These are phyloP conservation scores for Heteromormyrus szaboi DNA, from an alignment of 2,797 vertebrate species.

Conservation along the genomic window DNA sequence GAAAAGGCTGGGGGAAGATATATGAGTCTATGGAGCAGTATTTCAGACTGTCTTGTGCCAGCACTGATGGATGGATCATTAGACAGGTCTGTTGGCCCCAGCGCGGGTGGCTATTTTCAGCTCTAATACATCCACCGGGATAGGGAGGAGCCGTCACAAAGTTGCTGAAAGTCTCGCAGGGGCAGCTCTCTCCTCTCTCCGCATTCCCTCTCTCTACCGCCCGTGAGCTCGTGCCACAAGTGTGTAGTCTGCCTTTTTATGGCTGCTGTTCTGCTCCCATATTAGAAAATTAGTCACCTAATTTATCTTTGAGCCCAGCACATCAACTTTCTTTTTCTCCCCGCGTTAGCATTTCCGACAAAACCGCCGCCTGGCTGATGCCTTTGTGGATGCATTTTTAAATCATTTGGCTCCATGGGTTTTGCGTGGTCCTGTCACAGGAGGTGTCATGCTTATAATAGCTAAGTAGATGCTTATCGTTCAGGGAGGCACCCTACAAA, in stretches of 20 bases:
- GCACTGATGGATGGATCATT: constrained; percentile 69
- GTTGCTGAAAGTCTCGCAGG: constrained; percentile 41
- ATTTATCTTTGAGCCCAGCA: background rate
- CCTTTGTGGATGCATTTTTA: background rate
- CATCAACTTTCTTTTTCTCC: background rate
- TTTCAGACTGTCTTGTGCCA: constrained; percentile 55
- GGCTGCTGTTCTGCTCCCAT: background rate
- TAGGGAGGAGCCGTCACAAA: constrained; percentile 38
- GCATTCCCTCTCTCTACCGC: background rate
- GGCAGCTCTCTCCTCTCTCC: constrained; percentile 18
- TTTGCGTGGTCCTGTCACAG: background rate
- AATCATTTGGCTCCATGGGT: background rate
- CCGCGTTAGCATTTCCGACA: background rate
- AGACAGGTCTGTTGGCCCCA: constrained; percentile 63
- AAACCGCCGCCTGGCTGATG: background rate
- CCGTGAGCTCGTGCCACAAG: background rate
- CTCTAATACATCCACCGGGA: constrained; percentile 52
- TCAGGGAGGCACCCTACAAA: background rate
- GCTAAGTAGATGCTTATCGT: background rate
- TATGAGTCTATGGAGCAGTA: constrained; percentile 47
- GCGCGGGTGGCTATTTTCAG: constrained; percentile 67
- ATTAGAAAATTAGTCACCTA: background rate
- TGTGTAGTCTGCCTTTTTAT: background rate
- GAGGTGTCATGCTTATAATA: background rate
- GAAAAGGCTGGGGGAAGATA: constrained; percentile 42